Evolutionary conservation across 2,888 invertebrate genomes (phyloP).

Genomic region (Trissonchulus sp.): DNA sequence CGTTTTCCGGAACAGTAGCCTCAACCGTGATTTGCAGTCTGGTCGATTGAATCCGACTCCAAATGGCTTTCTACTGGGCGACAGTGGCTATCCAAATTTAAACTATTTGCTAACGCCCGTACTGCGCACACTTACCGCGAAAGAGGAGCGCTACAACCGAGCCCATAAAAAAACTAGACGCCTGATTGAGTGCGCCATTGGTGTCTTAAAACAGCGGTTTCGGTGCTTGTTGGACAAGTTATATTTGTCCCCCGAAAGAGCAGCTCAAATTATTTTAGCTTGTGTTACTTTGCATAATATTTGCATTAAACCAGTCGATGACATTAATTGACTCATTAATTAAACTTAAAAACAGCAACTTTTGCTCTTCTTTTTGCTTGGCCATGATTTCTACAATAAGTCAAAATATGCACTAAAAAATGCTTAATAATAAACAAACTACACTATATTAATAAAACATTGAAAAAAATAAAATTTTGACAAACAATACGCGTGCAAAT

Average conservation of each 20-base stretch:
- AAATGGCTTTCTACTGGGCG: constrained; percentile 20
- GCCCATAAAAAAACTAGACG: constrained; percentile 32
- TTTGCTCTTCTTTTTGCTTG: too few relatives aligned
- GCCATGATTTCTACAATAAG: too few relatives aligned
- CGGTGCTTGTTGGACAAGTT: constrained; percentile 20
- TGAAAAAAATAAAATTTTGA: too few relatives aligned
- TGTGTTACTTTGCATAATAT: too few relatives aligned
- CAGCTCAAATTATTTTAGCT: constrained; percentile 4
- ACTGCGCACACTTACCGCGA: background rate
- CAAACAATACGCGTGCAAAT: too few relatives aligned
- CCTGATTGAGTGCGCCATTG: constrained; percentile 31
- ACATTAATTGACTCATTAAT: too few relatives aligned
- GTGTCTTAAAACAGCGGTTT: constrained; percentile 31
- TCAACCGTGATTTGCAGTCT: constrained; percentile 6
- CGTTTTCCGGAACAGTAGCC: constrained; percentile 30
- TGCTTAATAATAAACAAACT: too few relatives aligned
- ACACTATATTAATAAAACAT: too few relatives aligned
- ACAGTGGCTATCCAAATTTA: constrained; percentile 27
- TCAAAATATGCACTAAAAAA: too few relatives aligned
- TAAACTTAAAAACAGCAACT: too few relatives aligned
- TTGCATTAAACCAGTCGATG: too few relatives aligned
- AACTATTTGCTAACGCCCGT: constrained; percentile 28
- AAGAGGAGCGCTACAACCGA: constrained; percentile 25
- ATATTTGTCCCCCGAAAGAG: background rate
- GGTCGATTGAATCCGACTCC: constrained; percentile 30